Percentiles rank a stretch among this genome's conserved stretches.
phyloP scores from a whole-genome alignment of 2,797 vertebrate genomes.

The Dendrocincla fuliginosa region DNA sequence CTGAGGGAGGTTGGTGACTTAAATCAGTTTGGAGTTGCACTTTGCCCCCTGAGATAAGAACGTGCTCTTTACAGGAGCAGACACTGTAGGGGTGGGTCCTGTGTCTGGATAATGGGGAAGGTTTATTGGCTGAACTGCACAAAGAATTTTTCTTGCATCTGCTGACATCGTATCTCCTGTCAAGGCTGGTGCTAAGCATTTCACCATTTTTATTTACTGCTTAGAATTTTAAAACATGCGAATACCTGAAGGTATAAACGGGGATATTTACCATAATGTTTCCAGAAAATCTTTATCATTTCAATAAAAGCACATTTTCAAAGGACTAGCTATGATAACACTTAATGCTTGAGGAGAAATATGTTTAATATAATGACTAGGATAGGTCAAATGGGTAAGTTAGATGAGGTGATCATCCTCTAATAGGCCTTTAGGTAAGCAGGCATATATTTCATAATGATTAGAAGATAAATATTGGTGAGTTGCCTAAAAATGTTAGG shows the following conservation, averaged over 20 bases:
- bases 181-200: not conserved
- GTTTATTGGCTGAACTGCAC: not conserved
- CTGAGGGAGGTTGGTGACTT: not conserved
- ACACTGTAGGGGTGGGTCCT: not conserved
- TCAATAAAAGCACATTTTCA: not conserved
- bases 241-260: not conserved
- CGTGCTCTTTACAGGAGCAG: not conserved
- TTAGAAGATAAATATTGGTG: not conserved
- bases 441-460: not conserved
- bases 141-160: not conserved
- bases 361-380: not conserved
- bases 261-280: not conserved
- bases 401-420: not conserved
- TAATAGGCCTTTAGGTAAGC: not conserved
- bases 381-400: not conserved
- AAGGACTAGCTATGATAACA: not conserved
- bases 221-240: not conserved
- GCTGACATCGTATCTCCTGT: not conserved
- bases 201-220: not conserved
- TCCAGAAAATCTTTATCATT: not conserved
- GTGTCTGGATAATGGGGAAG: not conserved
- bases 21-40: not conserved
- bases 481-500: not conserved
- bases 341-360: slow-evolving; percentile 8
- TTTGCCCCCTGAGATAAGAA: not conserved